Evolutionary conservation across 1,140 invertebrate genomes (phyloP).

Genomic region (Hyposmocoma kahamanoa): DNA sequence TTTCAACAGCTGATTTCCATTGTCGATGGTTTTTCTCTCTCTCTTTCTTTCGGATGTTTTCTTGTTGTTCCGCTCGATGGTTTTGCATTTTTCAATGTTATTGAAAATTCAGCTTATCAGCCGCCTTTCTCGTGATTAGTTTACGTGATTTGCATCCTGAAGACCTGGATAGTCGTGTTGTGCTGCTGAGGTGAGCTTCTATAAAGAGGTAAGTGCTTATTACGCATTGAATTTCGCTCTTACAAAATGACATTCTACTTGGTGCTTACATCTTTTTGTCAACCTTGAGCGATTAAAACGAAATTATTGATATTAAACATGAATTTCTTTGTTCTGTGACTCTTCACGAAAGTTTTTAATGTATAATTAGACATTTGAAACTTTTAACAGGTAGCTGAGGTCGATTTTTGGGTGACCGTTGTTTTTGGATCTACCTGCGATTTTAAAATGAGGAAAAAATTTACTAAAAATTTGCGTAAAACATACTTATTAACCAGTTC

Average conservation of each 20-base stretch:
- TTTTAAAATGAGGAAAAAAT: no score
- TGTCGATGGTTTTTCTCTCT: conserved; percentile 9
- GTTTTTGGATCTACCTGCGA: no score
- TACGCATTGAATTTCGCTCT: conserved; percentile 45
- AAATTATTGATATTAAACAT: conserved; percentile 5
- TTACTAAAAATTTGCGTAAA: no score
- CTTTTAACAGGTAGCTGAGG: no score
- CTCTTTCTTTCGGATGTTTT: conserved; percentile 17
- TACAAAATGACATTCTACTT: conserved; percentile 38
- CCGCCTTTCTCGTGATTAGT: conserved; percentile 32
- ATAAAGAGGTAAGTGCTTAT: conserved; percentile 46
- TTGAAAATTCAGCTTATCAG: conserved; percentile 38
- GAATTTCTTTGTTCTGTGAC: conserved; percentile 23
- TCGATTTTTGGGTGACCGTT: no score
- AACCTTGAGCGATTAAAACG: conserved; percentile 52
- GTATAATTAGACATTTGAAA: no score
- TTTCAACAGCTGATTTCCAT: conserved; percentile 3
- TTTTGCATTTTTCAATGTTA: conserved; percentile 43
- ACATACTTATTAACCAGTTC: no score
- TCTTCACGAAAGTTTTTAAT: no score
- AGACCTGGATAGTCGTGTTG: conserved; percentile 27
- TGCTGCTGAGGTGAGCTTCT: conserved; percentile 12
- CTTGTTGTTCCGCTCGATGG: conserved; percentile 43
- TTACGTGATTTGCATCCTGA: conserved; percentile 20
- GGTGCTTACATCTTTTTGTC: conserved; percentile 40